These are phyloP conservation scores for Hiodon tergisus DNA, from an alignment of 2,113 vertebrate genomes.

Conservation along the genomic window DNA sequence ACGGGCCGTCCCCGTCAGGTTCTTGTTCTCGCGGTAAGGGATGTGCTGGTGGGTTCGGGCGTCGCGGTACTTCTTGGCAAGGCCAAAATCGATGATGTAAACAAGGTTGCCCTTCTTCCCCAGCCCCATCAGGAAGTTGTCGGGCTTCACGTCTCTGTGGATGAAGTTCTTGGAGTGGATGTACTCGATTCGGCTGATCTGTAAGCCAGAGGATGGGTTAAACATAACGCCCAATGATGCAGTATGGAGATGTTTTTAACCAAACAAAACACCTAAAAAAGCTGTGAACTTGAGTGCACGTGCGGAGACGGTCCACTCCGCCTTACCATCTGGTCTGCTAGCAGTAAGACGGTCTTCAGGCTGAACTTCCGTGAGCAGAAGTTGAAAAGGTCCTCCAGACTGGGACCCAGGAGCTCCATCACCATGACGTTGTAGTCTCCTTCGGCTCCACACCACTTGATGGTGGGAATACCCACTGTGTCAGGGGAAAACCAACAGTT, in stretches of 20 bases:
- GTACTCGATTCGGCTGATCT: conserved; percentile 97
- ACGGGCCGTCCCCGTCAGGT: conserved; percentile 89
- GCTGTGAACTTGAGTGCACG: neutral
- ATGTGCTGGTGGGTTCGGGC: conserved; percentile 97
- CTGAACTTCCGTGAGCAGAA: conserved; percentile 97
- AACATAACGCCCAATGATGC: neutral
- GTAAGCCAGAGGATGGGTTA: conserved; percentile 8
- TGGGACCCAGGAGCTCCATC: conserved; percentile 93
- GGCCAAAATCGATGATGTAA: conserved; percentile 94
- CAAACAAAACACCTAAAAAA: neutral
- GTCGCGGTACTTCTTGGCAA: conserved; percentile 94
- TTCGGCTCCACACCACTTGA: conserved; percentile 94
- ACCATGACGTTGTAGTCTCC: conserved; percentile 98
- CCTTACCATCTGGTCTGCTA: conserved; percentile 95
- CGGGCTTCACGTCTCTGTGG: conserved; percentile 92
- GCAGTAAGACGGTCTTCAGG: conserved; percentile 89
- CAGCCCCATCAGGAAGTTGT: conserved; percentile 94
- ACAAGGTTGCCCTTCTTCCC: conserved; percentile 96
- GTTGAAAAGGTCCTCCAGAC: conserved; percentile 96
- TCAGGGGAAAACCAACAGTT: conserved; percentile 16
- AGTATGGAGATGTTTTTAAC: neutral
- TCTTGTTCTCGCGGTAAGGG: conserved; percentile 96
- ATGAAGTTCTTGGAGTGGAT: conserved; percentile 99
- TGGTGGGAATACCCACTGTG: conserved; percentile 89
- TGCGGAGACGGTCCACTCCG: too few species aligned